A percentile compares a stretch with the other conserved stretches of the same genome.
Evolutionary conservation across 2,888 invertebrate species (phyloP).

Genomic region (Dasysyrphus albostriatus): DNA sequence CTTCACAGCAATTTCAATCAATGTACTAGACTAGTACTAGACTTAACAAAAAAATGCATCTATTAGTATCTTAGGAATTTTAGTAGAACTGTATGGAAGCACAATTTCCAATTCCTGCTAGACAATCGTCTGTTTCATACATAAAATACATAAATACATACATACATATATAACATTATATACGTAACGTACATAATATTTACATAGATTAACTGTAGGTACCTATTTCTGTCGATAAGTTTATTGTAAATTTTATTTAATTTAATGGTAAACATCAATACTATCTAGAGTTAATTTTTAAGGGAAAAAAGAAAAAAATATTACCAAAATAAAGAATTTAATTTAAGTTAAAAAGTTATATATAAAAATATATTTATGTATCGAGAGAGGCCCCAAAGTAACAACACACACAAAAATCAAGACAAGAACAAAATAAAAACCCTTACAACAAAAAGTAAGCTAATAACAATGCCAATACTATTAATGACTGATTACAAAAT

Average conservation of each 20-base stretch:
- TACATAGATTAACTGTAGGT: constrained; percentile 47
- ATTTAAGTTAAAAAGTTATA: constrained; percentile 17
- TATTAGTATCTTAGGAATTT: constrained; percentile 27
- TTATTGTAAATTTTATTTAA: constrained; percentile 36
- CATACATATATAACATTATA: constrained; percentile 60
- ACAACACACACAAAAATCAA: constrained; percentile 24
- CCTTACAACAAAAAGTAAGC: constrained; percentile 69
- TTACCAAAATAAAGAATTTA: constrained; percentile 4
- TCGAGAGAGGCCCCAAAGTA: constrained; percentile 52
- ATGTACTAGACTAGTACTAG: constrained; percentile 74
- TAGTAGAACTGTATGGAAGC: constrained; percentile 64
- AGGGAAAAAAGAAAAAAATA: constrained; percentile 15
- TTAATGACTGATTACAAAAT: constrained; percentile 76
- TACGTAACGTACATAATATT: constrained; percentile 69
- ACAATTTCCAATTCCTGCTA: constrained; percentile 72
- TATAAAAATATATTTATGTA: constrained; percentile 65
- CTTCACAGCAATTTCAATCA: constrained; percentile 79
- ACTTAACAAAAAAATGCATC: constrained; percentile 35
- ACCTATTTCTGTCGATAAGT: constrained; percentile 44
- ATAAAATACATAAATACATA: constrained; percentile 42
- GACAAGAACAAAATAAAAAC: constrained; percentile 43
- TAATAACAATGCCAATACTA: constrained; percentile 75
- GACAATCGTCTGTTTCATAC: constrained; percentile 73
- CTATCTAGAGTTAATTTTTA: constrained; percentile 47
- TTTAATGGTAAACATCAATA: constrained; percentile 39